phyloP scores from a whole-genome alignment of 1,140 invertebrate genomes.

The Drosophila teissieri region DNA sequence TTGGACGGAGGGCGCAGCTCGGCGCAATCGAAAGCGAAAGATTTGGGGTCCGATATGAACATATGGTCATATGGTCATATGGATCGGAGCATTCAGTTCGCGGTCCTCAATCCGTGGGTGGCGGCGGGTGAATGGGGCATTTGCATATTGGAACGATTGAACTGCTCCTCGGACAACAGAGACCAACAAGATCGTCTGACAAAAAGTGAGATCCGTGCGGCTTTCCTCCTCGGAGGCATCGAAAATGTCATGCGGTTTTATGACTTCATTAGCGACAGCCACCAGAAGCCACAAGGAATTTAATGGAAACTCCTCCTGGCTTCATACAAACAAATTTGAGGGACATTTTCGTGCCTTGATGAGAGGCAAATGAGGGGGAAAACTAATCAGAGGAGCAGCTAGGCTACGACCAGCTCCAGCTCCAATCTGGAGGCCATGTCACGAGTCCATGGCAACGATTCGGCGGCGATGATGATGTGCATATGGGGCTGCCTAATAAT shows the following conservation, averaged over 20 bases:
- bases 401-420: not conserved
- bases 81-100: slow-evolving; percentile 31
- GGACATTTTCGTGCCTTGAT: slow-evolving; percentile 71
- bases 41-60: slow-evolving; percentile 62
- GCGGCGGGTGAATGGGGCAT: slow-evolving; percentile 63
- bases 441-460: slow-evolving; percentile 51
- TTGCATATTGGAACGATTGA: slow-evolving; percentile 80
- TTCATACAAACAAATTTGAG: slow-evolving; percentile 74
- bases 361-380: slow-evolving; percentile 61
- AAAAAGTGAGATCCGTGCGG: slow-evolving; percentile 68
- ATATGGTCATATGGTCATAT: slow-evolving; percentile 76
- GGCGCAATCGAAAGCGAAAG: slow-evolving; percentile 77
- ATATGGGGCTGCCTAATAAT: slow-evolving; percentile 77
- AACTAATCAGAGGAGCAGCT: slow-evolving; percentile 56
- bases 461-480: slow-evolving; percentile 56
- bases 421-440: slow-evolving; percentile 57
- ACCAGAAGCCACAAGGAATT: slow-evolving; percentile 55
- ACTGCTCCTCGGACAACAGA: slow-evolving; percentile 32
- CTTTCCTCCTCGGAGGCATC: slow-evolving; percentile 58
- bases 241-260: slow-evolving; percentile 81
- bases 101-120: slow-evolving; percentile 59
- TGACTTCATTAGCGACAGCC: slow-evolving; percentile 79
- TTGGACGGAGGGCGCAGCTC: slow-evolving; percentile 31
- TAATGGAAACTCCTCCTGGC: slow-evolving; percentile 45
- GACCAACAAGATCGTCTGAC: slow-evolving; percentile 52